Percentiles rank a stretch among this genome's conserved stretches.
phyloP scores from a whole-genome alignment of 1,140 invertebrate genomes.

The Macrotrachela quadricornifera region DNA sequence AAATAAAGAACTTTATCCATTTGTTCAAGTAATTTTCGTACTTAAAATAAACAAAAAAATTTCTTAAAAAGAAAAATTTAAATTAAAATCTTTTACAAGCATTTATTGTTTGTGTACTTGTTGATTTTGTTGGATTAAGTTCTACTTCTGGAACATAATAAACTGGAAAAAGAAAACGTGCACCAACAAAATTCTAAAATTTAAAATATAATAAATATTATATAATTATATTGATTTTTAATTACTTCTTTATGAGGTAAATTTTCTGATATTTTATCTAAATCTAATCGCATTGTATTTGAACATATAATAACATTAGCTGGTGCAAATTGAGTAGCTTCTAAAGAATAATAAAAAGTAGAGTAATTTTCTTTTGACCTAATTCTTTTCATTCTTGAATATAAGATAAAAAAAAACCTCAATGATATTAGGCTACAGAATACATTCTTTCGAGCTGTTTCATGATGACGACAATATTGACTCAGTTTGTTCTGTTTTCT shows the following conservation, averaged over 20 bases:
- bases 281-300: conserved; percentile 24
- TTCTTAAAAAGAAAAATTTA: neutral
- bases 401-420: too few relatives aligned
- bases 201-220: neutral
- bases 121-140: conserved; percentile 23
- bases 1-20: conserved; percentile 36
- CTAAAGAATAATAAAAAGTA: conserved; percentile 13
- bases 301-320: conserved; percentile 25
- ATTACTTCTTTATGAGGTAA: conserved; percentile 22
- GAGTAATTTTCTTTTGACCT: neutral
- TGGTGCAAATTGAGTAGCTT: conserved; percentile 24
- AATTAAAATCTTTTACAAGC: conserved; percentile 20
- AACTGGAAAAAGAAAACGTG: conserved; percentile 33
- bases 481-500: too few relatives aligned
- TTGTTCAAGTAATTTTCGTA: conserved; percentile 24
- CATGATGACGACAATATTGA: too few relatives aligned
- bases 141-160: conserved; percentile 34
- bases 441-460: too few relatives aligned
- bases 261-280: conserved; percentile 22
- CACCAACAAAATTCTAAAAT: conserved; percentile 28
- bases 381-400: too few relatives aligned
- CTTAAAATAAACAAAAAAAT: conserved; percentile 9
- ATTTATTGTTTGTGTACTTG: conserved; percentile 22
- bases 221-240: neutral
- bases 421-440: too few relatives aligned